Conservation (phyloP, 1,140 invertebrate genomes). For the Polyergus mexicanus region DNA sequence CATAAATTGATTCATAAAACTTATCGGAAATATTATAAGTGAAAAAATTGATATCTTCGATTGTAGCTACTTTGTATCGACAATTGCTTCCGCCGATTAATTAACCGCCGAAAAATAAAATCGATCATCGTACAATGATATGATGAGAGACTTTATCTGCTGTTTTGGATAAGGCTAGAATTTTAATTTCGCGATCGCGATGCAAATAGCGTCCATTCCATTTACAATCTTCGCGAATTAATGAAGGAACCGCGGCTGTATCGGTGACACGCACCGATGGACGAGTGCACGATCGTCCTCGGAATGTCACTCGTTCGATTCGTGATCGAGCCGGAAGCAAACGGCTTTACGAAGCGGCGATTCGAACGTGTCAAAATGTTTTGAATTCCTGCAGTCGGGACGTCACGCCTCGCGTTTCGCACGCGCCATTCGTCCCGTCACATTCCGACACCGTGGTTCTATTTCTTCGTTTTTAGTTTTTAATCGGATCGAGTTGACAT, state of each 20-base stretch:
- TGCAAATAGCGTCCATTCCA: not conserved
- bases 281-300: not conserved
- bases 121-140: not conserved
- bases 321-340: constrained; percentile 59
- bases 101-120: not conserved
- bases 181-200: not conserved
- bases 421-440: constrained; percentile 10
- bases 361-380: constrained; percentile 53
- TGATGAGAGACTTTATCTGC: not conserved
- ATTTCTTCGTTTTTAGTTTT: constrained; percentile 64
- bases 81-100: constrained; percentile 6
- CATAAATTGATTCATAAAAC: not conserved
- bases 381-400: constrained; percentile 64
- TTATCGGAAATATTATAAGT: not conserved
- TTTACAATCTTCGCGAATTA: not conserved
- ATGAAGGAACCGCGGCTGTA: not conserved
- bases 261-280: not conserved
- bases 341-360: not conserved
- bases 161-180: not conserved
- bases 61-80: not conserved
- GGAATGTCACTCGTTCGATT: constrained; percentile 15
- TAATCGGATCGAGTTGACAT: constrained; percentile 71
- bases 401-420: constrained; percentile 61
- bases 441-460: constrained; percentile 25
- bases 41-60: not conserved